phyloP scores from a whole-genome alignment of 2,113 vertebrate genomes.

The Taxidea taxus region DNA sequence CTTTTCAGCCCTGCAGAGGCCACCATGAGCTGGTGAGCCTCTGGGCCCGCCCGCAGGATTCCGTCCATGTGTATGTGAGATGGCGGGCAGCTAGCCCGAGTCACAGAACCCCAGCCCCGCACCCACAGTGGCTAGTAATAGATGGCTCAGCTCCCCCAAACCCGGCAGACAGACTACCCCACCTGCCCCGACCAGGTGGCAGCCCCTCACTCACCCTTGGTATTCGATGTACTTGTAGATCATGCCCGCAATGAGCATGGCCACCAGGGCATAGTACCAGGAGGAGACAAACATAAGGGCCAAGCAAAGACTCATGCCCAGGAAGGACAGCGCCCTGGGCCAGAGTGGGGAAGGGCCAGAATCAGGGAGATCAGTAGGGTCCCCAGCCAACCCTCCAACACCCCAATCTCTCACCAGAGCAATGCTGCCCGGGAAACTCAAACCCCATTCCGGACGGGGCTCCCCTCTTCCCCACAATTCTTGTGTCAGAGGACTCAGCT shows the following conservation, averaged over 20 bases:
- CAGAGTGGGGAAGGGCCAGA: background rate
- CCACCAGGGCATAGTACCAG: slow-evolving; percentile 98
- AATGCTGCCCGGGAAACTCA: background rate
- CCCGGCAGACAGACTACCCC: background rate
- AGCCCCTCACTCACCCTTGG: slow-evolving; percentile 90
- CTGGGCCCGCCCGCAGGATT: background rate
- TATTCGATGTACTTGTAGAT: slow-evolving; percentile 99
- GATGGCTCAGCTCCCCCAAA: background rate
- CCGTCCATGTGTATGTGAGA: background rate
- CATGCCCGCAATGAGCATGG: slow-evolving; percentile 98
- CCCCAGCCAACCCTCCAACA: background rate
- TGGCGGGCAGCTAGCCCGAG: background rate
- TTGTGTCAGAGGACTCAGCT: background rate
- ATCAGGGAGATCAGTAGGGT: slow-evolving; percentile 3
- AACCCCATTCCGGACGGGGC: background rate
- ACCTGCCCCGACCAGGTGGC: background rate
- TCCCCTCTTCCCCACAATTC: background rate
- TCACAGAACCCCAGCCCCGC: background rate
- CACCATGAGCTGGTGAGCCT: slow-evolving; percentile 29
- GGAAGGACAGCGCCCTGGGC: slow-evolving; percentile 93
- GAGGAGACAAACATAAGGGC: slow-evolving; percentile 99
- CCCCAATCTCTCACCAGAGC: background rate
- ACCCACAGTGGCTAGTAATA: background rate
- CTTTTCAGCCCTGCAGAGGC: slow-evolving; percentile 90
- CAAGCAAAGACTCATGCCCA: slow-evolving; percentile 98